Conservation (phyloP, 2,888 invertebrate species). For the Callinectes sapidus region DNA sequence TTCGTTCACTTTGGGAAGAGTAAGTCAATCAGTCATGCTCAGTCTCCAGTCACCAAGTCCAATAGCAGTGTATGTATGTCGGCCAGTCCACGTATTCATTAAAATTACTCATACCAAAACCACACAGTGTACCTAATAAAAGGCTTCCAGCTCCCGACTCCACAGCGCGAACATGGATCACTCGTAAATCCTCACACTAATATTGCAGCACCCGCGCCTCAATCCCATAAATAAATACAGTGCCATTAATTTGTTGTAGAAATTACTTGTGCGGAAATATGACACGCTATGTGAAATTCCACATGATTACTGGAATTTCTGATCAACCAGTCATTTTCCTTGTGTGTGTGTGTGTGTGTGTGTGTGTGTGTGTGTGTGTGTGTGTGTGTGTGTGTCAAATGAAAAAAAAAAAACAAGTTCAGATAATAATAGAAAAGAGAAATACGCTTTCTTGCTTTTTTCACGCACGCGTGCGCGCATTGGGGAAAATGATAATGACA, state of each 20-base stretch:
- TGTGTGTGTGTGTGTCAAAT: no score
- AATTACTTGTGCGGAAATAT: not conserved
- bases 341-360: no score
- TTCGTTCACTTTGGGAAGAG: not conserved
- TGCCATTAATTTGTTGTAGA: not conserved
- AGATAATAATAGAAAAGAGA: no score
- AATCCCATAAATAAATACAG: not conserved
- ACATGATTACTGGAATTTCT: not conserved
- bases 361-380: no score
- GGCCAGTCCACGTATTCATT: not conserved
- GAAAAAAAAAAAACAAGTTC: no score
- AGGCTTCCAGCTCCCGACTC: not conserved
- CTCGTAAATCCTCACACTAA: not conserved
- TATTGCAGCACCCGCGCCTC: not conserved
- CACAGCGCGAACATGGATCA: not conserved
- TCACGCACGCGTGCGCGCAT: no score
- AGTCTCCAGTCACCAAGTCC: not conserved
- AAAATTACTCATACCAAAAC: not conserved
- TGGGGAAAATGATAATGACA: no score
- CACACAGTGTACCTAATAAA: not conserved
- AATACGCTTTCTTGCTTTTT: no score
- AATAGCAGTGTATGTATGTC: not conserved
- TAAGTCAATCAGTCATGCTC: not conserved
- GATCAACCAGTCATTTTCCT: no score
- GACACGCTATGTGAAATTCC: not conserved